These are phyloP conservation scores for Octopus bimaculoides DNA, from an alignment of 1,140 invertebrate species.

Conservation along the genomic window DNA sequence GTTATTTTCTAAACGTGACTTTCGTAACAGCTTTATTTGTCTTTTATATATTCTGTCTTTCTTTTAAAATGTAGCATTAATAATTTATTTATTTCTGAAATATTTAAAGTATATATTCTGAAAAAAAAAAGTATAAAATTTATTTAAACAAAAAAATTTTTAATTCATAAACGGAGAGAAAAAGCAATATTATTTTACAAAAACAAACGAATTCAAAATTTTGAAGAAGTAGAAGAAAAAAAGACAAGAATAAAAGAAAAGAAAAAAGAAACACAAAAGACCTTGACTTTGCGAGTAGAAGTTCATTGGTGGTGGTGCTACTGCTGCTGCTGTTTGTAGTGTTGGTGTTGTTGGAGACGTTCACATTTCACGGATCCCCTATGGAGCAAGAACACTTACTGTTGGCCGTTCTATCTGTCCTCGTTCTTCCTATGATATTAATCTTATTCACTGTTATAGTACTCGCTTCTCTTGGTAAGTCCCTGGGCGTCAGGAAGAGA, in stretches of 20 bases:
- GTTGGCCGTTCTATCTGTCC: not conserved
- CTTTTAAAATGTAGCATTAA: too few relatives aligned
- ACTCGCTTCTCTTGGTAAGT: not conserved
- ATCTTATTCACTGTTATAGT: not conserved
- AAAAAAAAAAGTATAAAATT: too few relatives aligned
- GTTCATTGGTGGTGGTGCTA: not conserved
- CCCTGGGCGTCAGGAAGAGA: not conserved
- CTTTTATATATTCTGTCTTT: too few relatives aligned
- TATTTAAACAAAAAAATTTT: too few relatives aligned
- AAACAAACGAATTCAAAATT: not conserved
- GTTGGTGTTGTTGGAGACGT: not conserved
- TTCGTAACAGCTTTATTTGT: too few relatives aligned
- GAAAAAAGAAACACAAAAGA: not conserved
- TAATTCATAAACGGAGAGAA: too few relatives aligned
- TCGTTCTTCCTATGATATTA: not conserved
- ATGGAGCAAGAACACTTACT: slow-evolving; percentile 6
- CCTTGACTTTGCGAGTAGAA: not conserved
- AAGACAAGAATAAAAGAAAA: not conserved
- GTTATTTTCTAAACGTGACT: too few relatives aligned
- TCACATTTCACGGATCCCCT: not conserved
- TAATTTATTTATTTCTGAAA: too few relatives aligned
- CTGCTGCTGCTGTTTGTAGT: not conserved
- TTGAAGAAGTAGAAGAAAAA: not conserved
- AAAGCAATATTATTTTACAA: too few relatives aligned
- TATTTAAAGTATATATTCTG: too few relatives aligned